Base-by-base conservation (phyloP, 2,888 invertebrate species). In the Subacronicta megacephala region DNA sequence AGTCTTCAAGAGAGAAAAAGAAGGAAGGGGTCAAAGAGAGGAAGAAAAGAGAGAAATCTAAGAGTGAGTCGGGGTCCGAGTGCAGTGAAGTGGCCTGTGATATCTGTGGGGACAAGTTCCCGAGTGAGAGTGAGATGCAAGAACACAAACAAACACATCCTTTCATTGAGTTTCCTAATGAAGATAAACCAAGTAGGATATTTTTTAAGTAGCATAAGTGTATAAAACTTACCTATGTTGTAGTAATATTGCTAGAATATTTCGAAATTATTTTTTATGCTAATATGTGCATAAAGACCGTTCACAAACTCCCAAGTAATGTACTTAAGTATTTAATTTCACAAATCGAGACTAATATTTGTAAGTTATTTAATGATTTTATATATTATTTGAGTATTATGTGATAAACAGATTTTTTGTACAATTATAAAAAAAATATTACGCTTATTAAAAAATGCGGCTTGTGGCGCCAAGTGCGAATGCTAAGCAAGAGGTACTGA, bases 121-220 rank as follows among this genome's bases (percentile, higher is more conserved):
- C 80, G 0, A 86, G 80, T 60, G 89, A 91, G 58, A 73, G 70
- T 46, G 77, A 78, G 29, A 94, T 94, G 94, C 70, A 87, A 35
- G 87, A 88, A 68, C 94, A 94, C 54, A 93, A 94, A 78, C 84
- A 88, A 43, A 92, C 89, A 0, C 94, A 94, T 53, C 94, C 94
- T 0, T 94, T 94, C 59, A 93, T 94, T 44, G 93, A 92, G 63
- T 92, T 94, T 46, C 90, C 93, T 1, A 93, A 91, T 51, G 94
- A 94, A 17, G 93, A 93, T 74, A 92, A 84, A 17, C 93, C 93
- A 0, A 92, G 89, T 80, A 90, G 93, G 62, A 94, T 94, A 91
- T 94, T 94, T 69, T 94, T 94, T 81, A 94, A 94, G 75, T 92
- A 81, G 54, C 1, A 3, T 43, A 26, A 26, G 10, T 26, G 3